Conservation (phyloP, 2,888 invertebrate species). For the Acanthosepion lycidas region DNA sequence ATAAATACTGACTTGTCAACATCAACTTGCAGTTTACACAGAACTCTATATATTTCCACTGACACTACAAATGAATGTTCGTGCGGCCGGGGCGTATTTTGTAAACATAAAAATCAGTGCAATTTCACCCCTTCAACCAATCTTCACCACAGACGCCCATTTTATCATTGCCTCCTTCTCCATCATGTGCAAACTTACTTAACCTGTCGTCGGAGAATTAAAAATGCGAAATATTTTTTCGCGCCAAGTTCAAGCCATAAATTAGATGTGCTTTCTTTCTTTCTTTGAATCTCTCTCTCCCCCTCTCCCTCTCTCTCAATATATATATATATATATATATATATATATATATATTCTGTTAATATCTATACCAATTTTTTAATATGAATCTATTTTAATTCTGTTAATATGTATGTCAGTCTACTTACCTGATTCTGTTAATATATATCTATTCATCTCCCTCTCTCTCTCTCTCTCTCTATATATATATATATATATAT, state of each 20-base stretch:
- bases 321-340: too few relatives aligned
- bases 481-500: too few relatives aligned
- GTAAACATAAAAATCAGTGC: not conserved
- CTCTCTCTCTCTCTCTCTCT: too few relatives aligned
- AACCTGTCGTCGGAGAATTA: not conserved
- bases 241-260: not conserved
- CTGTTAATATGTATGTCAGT: too few relatives aligned
- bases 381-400: too few relatives aligned
- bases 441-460: too few relatives aligned
- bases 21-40: constrained; percentile 20
- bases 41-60: constrained; percentile 6
- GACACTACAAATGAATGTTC: not conserved
- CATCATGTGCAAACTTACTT: not conserved
- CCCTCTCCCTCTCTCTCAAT: not conserved
- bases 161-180: not conserved
- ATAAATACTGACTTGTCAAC: not conserved
- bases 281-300: not conserved
- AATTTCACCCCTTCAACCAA: not conserved
- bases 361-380: too few relatives aligned
- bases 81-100: not conserved
- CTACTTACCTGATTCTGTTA: too few relatives aligned
- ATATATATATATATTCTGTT: too few relatives aligned
- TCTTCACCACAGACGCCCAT: not conserved
- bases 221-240: not conserved
- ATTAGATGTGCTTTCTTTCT: not conserved